Conservation (phyloP, 2,797 vertebrate species). For the Eupleurogrammus muticus region DNA sequence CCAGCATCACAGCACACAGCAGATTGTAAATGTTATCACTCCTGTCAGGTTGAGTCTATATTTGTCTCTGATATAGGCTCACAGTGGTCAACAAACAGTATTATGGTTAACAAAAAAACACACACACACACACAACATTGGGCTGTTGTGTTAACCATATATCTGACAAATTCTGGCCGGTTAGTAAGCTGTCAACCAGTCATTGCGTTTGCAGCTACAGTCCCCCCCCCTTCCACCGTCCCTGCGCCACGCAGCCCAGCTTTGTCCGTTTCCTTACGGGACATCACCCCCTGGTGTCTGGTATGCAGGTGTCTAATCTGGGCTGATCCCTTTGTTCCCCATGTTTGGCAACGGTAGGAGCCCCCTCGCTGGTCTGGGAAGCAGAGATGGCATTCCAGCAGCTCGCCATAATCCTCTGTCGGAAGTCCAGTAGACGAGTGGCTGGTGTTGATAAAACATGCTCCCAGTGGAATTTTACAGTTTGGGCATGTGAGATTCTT, state of each 20-base stretch:
- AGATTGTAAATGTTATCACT: slow-evolving; percentile 81
- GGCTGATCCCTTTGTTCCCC: slow-evolving; percentile 82
- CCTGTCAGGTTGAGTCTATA: slow-evolving; percentile 78
- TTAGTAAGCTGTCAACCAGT: slow-evolving; percentile 50
- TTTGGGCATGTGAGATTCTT: slow-evolving; percentile 67
- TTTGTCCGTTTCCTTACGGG: slow-evolving; percentile 56
- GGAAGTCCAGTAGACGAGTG: slow-evolving; percentile 83
- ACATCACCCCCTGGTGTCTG: slow-evolving; percentile 83
- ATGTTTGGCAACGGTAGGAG: slow-evolving; percentile 79
- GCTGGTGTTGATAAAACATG: slow-evolving; percentile 83
- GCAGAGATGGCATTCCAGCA: slow-evolving; percentile 81
- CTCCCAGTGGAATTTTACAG: slow-evolving; percentile 79
- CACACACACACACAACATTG: slow-evolving; percentile 17
- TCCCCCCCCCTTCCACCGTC: slow-evolving; percentile 22
- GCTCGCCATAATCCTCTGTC: slow-evolving; percentile 83
- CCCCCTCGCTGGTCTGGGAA: slow-evolving; percentile 73
- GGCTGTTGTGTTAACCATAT: slow-evolving; percentile 47
- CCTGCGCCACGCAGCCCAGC: slow-evolving; percentile 42
- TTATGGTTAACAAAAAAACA: slow-evolving; percentile 37
- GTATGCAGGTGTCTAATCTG: slow-evolving; percentile 85
- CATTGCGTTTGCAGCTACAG: slow-evolving; percentile 34
- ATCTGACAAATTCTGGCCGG: slow-evolving; percentile 57
- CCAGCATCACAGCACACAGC: slow-evolving; percentile 76
- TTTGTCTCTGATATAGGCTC: slow-evolving; percentile 70
- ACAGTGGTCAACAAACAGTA: slow-evolving; percentile 51